These are phyloP conservation scores for Thunnus maccoyii DNA, from an alignment of 2,113 vertebrate genomes.

Conservation along the genomic window DNA sequence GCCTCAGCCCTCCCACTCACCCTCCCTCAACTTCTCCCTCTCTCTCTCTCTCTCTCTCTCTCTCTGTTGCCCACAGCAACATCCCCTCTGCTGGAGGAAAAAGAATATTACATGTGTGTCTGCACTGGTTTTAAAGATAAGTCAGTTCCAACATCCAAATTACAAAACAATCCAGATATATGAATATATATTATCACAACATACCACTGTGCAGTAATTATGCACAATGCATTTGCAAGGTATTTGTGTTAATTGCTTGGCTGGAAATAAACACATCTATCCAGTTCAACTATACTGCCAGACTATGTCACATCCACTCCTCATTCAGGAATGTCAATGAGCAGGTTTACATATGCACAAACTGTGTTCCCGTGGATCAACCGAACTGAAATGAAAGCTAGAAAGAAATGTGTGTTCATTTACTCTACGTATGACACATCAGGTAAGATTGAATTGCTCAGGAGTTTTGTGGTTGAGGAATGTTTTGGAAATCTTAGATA, in stretches of 20 bases:
- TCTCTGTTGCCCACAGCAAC: background rate
- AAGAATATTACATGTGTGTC: background rate
- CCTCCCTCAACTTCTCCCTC: background rate
- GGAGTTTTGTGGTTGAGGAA: background rate
- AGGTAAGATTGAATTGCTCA: slow-evolving; percentile 34
- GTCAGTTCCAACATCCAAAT: background rate
- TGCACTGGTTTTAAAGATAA: background rate
- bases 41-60: background rate
- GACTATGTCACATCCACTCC: slow-evolving; percentile 31
- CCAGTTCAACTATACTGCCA: background rate
- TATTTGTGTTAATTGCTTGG: background rate
- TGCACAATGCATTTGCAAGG: background rate
- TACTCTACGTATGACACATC: background rate
- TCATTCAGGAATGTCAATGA: slow-evolving; percentile 69
- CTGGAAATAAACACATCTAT: background rate
- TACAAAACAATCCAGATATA: background rate
- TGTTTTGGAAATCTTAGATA: background rate
- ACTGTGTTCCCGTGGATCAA: background rate
- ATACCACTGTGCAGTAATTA: background rate
- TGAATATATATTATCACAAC: background rate
- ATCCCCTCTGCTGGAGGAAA: slow-evolving; percentile 62
- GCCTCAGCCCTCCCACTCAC: slow-evolving; percentile 36
- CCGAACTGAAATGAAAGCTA: background rate
- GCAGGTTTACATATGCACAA: slow-evolving; percentile 50
- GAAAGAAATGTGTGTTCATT: background rate